Base-by-base conservation (phyloP, 2,888 invertebrate genomes). In the Sinodicranocentrus sp. region DNA sequence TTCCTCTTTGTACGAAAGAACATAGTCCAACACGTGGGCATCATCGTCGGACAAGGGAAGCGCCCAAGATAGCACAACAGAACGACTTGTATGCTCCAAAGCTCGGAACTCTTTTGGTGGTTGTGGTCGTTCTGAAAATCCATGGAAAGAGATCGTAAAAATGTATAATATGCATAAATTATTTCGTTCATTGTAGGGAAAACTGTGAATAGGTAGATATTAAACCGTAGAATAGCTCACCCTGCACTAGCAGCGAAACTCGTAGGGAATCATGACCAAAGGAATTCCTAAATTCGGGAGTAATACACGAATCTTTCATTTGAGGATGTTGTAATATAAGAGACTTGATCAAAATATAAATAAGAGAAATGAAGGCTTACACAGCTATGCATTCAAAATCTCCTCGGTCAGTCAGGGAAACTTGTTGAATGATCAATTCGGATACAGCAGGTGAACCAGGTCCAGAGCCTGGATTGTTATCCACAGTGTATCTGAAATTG, bases 361-460 rank as follows among this genome's bases (percentile, higher is more conserved):
- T n/a, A n/a, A n/a, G n/a, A n/a, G n/a, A n/a, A n/a, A n/a, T n/a
- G n/a, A n/a, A n/a, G n/a, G 23, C 86, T 75, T 86, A 86, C 86
- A 84, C 84, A 43, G 93, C 94, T 28, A 92, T 91, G 89, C 94
- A 94, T 0, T 92, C 92, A 89, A 93, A 94, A 89, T 94, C 93
- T 1, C 92, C 92, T 8, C 93, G 91, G 88, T 92, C 92, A 19
- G 91, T 90, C 21, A 92, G 90, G 17, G 91, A 90, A 6, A 93
- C 92, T 63, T 93, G 92, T 8, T 91, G 89, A 72, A 94, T 92
- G 1, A 92, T 91, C 85, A 94, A 89, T 88, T 93, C 92, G 0
- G 93, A 94, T 15, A 92, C n/a, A 3, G 85, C 76, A 15, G 83
- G 79, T 3, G 85, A 82, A 19, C 71, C 78, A 26, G 78, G 59